These are phyloP conservation scores for Oreotrochilus melanogaster DNA, from an alignment of 2,113 vertebrate genomes.

Conservation along the genomic window DNA sequence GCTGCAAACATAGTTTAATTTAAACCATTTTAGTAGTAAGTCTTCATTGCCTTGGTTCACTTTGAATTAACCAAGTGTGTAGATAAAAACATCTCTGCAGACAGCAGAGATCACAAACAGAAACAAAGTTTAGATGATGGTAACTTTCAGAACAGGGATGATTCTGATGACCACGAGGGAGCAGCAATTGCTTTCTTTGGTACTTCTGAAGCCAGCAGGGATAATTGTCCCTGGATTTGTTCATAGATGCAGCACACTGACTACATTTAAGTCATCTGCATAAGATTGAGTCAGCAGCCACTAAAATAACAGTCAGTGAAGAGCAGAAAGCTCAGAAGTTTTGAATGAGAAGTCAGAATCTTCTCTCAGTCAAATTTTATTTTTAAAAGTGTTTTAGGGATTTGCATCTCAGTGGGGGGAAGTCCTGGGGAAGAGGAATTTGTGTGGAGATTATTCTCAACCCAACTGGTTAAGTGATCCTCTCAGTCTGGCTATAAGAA, in stretches of 20 bases:
- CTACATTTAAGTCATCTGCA: neutral
- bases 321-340: neutral
- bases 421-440: neutral
- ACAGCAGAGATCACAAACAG: fast-evolving
- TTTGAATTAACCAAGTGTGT: neutral
- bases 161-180: slow-evolving; percentile 26
- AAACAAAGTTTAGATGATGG: neutral
- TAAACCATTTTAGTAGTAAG: neutral
- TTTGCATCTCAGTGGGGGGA: neutral
- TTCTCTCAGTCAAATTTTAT: neutral
- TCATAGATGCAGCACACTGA: neutral
- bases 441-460: neutral
- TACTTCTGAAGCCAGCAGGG: neutral
- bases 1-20: neutral
- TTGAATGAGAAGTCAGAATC: neutral
- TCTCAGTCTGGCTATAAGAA: neutral
- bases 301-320: neutral
- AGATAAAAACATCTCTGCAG: neutral
- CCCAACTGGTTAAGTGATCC: neutral
- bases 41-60: neutral
- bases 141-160: neutral
- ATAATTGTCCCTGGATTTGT: neutral
- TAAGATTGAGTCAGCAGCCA: neutral
- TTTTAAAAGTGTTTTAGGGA: neutral
- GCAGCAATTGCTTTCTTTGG: slow-evolving; percentile 35